phyloP scores from a whole-genome alignment of 2,113 vertebrate species.

The Hypomesus transpacificus region DNA sequence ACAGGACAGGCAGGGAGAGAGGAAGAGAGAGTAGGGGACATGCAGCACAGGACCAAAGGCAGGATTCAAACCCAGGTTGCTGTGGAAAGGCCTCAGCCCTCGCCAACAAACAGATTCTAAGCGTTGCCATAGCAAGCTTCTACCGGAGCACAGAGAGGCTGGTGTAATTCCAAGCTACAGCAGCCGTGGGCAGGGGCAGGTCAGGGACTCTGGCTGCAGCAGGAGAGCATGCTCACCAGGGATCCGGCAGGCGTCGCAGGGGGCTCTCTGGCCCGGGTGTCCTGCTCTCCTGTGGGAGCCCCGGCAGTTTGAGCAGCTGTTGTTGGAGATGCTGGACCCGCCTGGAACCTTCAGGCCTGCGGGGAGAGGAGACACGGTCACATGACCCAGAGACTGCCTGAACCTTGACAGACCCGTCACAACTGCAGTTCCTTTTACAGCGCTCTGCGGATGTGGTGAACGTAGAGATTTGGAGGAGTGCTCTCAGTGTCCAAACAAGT shows the following conservation, averaged over 20 bases:
- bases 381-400: not conserved
- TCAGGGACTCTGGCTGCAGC: not conserved
- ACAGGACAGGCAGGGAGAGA: not conserved
- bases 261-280: constrained; percentile 81
- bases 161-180: not conserved
- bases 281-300: constrained; percentile 90
- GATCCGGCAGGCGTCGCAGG: constrained; percentile 86
- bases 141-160: not conserved
- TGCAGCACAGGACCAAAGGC: not conserved
- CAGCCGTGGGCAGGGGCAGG: too few relatives aligned
- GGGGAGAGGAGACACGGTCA: not conserved
- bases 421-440: not conserved
- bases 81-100: not conserved
- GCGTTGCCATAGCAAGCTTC: too few relatives aligned
- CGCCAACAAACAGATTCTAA: too few relatives aligned
- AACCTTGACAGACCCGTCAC: not conserved
- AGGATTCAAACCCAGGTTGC: not conserved
- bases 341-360: constrained; percentile 90
- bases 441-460: too few relatives aligned
- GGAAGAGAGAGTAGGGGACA: not conserved
- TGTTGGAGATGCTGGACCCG: constrained; percentile 87
- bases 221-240: constrained; percentile 78
- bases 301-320: constrained; percentile 95
- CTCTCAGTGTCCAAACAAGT: too few relatives aligned
- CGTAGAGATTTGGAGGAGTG: too few relatives aligned